Evolutionary conservation across 1,140 invertebrate species (phyloP).

Genomic region (Leptinotarsa lineolata): DNA sequence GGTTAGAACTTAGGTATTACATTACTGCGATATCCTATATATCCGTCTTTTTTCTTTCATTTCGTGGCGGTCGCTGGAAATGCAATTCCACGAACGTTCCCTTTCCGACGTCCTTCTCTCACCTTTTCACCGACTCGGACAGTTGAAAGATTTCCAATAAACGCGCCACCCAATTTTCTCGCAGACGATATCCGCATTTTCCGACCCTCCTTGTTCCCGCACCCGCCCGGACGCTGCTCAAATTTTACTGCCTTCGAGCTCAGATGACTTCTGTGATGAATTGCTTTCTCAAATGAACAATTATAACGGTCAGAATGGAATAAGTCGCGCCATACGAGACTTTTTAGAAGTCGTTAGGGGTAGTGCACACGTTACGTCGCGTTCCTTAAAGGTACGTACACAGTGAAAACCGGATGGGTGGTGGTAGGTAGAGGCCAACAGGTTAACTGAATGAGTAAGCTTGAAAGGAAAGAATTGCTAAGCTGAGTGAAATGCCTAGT

Average conservation of each 20-base stretch:
- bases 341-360: background rate
- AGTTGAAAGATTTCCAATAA: slow-evolving; percentile 57
- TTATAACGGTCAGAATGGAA: slow-evolving; percentile 1
- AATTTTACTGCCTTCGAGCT: slow-evolving; percentile 43
- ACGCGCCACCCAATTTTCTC: slow-evolving; percentile 55
- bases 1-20: slow-evolving; percentile 29
- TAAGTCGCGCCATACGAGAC: background rate
- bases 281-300: slow-evolving; percentile 36
- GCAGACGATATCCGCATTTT: slow-evolving; percentile 47
- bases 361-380: background rate
- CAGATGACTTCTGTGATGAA: slow-evolving; percentile 51
- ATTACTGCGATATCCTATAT: slow-evolving; percentile 29
- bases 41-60: slow-evolving; percentile 38
- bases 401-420: no score
- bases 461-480: no score
- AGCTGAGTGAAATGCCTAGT: no score
- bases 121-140: slow-evolving; percentile 49
- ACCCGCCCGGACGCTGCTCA: slow-evolving; percentile 8
- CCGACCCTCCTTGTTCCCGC: slow-evolving; percentile 4
- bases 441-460: no score
- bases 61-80: slow-evolving; percentile 37
- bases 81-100: slow-evolving; percentile 42
- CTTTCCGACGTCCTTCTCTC: slow-evolving; percentile 26
- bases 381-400: no score
- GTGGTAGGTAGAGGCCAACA: no score